Conservation (phyloP, 2,797 vertebrate species). For the Glyptemys insculpta region DNA sequence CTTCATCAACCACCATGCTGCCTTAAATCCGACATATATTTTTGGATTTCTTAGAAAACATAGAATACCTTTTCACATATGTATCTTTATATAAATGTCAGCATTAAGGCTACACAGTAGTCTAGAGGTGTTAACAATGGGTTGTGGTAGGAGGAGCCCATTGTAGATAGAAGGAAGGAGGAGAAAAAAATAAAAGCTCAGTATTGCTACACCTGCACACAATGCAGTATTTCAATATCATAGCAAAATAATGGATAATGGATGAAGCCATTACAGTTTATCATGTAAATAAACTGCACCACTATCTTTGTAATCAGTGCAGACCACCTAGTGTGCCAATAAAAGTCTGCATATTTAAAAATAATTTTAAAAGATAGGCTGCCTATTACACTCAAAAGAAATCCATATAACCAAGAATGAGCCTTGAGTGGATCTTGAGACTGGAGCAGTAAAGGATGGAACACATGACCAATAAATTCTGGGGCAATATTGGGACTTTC, state of each 20-base stretch:
- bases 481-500: not conserved
- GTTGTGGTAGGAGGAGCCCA: not conserved
- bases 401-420: not conserved
- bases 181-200: not conserved
- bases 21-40: no score
- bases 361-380: not conserved
- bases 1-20: no score
- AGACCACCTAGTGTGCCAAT: not conserved
- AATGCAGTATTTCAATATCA: not conserved
- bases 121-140: not conserved
- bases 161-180: not conserved
- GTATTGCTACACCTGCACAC: not conserved
- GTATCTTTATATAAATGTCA: no score
- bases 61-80: no score
- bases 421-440: not conserved
- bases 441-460: not conserved
- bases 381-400: not conserved
- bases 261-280: not conserved
- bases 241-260: not conserved
- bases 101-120: not conserved
- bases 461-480: not conserved
- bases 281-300: not conserved
- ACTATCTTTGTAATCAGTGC: not conserved
- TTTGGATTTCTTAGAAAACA: no score
- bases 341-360: not conserved